Evolutionary conservation across 2,113 vertebrate genomes (phyloP).

Genomic region (Chlorodrepanis virens): DNA sequence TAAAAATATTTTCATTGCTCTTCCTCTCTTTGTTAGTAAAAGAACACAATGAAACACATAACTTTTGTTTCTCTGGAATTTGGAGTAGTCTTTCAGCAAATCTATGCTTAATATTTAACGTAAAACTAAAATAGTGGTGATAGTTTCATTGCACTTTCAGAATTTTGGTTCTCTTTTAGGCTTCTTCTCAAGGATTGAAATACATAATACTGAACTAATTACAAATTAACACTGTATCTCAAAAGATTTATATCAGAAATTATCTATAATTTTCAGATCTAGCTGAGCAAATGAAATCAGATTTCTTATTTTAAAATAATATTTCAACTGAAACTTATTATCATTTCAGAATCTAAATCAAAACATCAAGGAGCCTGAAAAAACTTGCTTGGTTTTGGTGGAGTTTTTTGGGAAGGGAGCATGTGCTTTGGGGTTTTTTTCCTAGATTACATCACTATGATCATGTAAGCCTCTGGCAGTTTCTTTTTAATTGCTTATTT

Average conservation of each 20-base stretch:
- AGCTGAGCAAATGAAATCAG: background rate
- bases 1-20: background rate
- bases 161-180: background rate
- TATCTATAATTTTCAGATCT: background rate
- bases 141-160: background rate
- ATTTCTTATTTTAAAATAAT: background rate
- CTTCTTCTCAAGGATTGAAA: background rate
- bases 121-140: background rate
- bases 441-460: background rate
- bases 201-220: background rate
- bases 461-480: background rate
- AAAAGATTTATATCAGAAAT: background rate
- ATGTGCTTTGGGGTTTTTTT: background rate
- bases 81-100: background rate
- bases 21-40: background rate
- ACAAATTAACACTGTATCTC: background rate
- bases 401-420: background rate
- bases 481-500: background rate
- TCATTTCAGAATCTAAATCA: background rate
- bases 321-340: background rate
- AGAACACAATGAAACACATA: background rate
- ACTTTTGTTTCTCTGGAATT: background rate
- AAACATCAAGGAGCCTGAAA: background rate
- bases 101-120: background rate
- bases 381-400: background rate